Conservation (phyloP, 2,888 invertebrate genomes). For the Biston betularia region DNA sequence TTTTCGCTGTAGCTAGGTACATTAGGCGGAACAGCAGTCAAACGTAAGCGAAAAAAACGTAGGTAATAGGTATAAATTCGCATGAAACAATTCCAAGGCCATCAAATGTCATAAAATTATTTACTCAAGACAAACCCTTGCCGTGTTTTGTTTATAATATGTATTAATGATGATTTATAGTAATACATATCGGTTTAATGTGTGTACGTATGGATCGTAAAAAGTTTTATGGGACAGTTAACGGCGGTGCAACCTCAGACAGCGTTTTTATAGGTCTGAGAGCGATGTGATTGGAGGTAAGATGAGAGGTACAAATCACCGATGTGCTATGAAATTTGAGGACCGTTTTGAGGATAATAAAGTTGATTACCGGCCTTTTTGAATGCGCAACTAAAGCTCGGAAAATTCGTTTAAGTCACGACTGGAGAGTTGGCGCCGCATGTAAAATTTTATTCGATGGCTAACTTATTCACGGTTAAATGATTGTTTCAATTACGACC, state of each 20-base stretch:
- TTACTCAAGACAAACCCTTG: conserved; percentile 71
- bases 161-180: conserved; percentile 81
- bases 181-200: conserved; percentile 78
- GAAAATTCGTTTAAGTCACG: conserved; percentile 30
- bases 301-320: conserved; percentile 48
- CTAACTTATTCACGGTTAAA: background rate
- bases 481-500: conserved; percentile 4
- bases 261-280: conserved; percentile 75
- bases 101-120: conserved; percentile 77
- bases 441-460: conserved; percentile 18
- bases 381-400: conserved; percentile 39
- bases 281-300: conserved; percentile 63
- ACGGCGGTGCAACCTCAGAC: conserved; percentile 74
- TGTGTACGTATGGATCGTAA: conserved; percentile 79
- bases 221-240: conserved; percentile 79
- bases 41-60: background rate
- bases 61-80: conserved; percentile 67
- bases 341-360: conserved; percentile 44
- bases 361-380: conserved; percentile 45
- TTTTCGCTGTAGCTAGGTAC: too few species aligned
- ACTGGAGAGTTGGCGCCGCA: conserved; percentile 31
- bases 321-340: conserved; percentile 46
- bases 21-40: too few species aligned
- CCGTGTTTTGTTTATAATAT: conserved; percentile 72
- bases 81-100: conserved; percentile 71